Evolutionary conservation across 2,113 vertebrate species (phyloP), one percentile per base, ranked within the genome.

Genomic region (Suricata suricatta): DNA sequence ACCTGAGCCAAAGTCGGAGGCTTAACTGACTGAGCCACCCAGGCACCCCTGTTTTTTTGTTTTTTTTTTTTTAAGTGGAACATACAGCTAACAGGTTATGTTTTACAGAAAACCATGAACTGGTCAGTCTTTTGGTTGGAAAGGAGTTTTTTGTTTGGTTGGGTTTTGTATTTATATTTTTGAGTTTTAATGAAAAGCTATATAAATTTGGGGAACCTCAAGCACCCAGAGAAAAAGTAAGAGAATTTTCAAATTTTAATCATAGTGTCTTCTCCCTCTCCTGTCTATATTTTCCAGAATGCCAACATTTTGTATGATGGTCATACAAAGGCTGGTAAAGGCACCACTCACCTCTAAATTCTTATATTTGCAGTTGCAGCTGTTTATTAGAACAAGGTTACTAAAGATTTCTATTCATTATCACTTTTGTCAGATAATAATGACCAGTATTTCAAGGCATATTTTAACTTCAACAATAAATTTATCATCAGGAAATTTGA

Each of bases 401-500:
- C 89, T 64, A 44, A 88, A 82, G 44, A 89, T 44, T 87, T 95
- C 60, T 83, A 33, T 41, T 80, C 1, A 41, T n/a, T 29, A 54
- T 13, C 0, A 0, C n/a, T 90, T 74, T 76, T 52, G 14, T 27
- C 77, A 86, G 2, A 23, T 23, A 63, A 35, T 38, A 77, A 82
- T 38, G 38, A 69, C 72, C 76, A 12, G 1, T 81, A 80, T 90
- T 90, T 90, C 77, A 33, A 63, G 31, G 50, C 10, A 88, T 88
- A 94, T 92, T 72, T 85, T 96, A 91, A 86, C 23, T 69, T 87
- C 14, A 0, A 69, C 41, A 2, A 14, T 83, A 84, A 15, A 33
- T 71, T 96, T 93, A 29, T 35, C 57, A 72, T 21, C 15, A 74
- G 57, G 17, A 97, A 95, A 44, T 29, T 11, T 41, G 72, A 93